Conservation (phyloP, 2,113 vertebrate species). For the Salvelinus sp. region DNA sequence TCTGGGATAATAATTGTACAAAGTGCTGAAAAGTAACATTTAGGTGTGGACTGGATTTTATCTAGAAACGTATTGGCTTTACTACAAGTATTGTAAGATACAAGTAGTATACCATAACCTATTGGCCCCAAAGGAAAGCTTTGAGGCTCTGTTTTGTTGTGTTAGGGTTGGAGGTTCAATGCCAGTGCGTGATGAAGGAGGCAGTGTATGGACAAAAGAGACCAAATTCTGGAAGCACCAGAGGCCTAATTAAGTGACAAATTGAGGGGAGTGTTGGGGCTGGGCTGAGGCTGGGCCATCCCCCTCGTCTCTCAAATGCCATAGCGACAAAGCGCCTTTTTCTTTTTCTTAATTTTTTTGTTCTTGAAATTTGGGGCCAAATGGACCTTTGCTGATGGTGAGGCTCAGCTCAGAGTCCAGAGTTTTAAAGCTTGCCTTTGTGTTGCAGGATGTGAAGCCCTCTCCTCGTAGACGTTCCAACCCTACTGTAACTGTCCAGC, state of each 20-base stretch:
- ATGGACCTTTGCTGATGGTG: conserved; percentile 35
- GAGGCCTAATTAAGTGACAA: conserved; percentile 14
- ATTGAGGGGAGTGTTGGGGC: conserved; percentile 26
- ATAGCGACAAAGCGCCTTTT: conserved; percentile 54
- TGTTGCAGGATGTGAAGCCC: conserved; percentile 26
- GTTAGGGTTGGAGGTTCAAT: background rate
- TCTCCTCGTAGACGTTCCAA: background rate
- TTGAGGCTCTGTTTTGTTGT: background rate
- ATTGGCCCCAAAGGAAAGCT: too few relatives aligned
- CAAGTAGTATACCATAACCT: background rate
- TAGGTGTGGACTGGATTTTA: conserved; percentile 14
- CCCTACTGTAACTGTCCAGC: background rate
- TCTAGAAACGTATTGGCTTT: background rate
- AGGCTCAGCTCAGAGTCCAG: conserved; percentile 29
- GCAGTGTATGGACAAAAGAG: conserved; percentile 12
- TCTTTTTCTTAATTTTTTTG: conserved; percentile 27
- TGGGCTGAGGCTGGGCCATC: conserved; percentile 9
- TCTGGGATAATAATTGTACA: conserved; percentile 17
- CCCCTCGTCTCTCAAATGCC: conserved; percentile 27
- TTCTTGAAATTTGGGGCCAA: conserved; percentile 51
- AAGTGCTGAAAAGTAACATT: conserved; percentile 15
- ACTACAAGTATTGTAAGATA: conserved; percentile 1
- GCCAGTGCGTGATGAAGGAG: background rate
- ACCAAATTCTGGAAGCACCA: conserved; percentile 20
- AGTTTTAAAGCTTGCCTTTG: conserved; percentile 33